Conservation (phyloP, 2,797 vertebrate genomes). For the Sternarchorhynchus goeldii region DNA sequence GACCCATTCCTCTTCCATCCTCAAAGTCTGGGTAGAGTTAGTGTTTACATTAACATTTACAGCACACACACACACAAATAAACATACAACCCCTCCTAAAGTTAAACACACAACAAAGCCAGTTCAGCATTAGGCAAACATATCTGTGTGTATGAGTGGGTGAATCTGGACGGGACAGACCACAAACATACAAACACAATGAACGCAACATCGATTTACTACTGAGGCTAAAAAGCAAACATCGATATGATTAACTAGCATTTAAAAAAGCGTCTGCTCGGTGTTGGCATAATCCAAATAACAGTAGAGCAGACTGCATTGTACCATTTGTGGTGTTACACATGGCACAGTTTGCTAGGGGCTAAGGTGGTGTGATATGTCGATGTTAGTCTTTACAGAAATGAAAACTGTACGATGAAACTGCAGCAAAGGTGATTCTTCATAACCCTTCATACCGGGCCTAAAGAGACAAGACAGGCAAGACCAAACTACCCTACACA, state of each 20-base stretch:
- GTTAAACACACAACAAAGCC: background rate
- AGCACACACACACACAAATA: conserved; percentile 61
- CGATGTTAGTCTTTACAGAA: background rate
- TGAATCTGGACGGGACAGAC: conserved; percentile 5
- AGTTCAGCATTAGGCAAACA: background rate
- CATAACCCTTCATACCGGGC: background rate
- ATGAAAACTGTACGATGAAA: background rate
- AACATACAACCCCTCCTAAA: conserved; percentile 48
- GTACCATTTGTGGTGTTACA: conserved; percentile 12
- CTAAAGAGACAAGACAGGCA: background rate
- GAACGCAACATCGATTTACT: background rate
- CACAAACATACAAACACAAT: background rate
- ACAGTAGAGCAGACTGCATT: background rate
- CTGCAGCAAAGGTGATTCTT: background rate
- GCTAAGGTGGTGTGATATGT: conserved; percentile 11
- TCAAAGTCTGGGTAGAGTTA: conserved; percentile 1
- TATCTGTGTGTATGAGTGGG: background rate
- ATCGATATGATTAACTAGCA: background rate
- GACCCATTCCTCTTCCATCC: conserved; percentile 65
- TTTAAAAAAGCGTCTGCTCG: background rate
- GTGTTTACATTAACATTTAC: conserved; percentile 58
- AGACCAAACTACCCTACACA: no score
- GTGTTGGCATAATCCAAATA: background rate
- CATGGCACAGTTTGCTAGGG: conserved; percentile 7
- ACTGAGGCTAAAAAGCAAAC: conserved; percentile 1